Evolutionary conservation across 2,113 vertebrate species (phyloP), one percentile per base, ranked within the genome.

Genomic region (Callithrix jacchus): DNA sequence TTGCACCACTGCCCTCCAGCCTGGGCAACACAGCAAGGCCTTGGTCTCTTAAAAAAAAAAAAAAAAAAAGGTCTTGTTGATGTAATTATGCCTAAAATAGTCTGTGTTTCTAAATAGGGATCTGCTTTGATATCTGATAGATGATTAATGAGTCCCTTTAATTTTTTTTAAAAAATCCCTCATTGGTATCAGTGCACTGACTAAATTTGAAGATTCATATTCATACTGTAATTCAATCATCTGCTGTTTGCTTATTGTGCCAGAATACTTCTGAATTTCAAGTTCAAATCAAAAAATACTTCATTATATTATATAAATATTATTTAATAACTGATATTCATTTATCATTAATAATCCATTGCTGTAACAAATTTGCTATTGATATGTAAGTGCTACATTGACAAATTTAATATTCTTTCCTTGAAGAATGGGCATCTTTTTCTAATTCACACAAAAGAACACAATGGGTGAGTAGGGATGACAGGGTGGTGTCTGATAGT

Each of bases 241-340:
- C 49, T 76, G 11, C 64, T 52, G 16, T 83, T 87, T 49, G 56
- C 30, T 74, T 77, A 66, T 68, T 79, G 20, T 45, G 30, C 56
- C 83, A 96, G 89, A 49, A 52, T 71, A 93, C 12, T 85, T 91
- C 45, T 91, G 71, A 95, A 91, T 95, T 95, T 52, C 25, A 81
- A 56, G 58, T 82, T 95, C 52, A 73, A 87, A 79, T 91, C 35
- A 80, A 47, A 11, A 87, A 80, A 61, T 35, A 85, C 18, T 88
- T 82, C 66, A 47, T 47, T 84, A 76, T 45, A 70, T 13, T 21
- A 9, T 21, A 70, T 35, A 80, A 73, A 86, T 68, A 70, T 70
- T 87, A 89, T 83, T 74, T 77, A 91, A 64, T 27, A 82, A 87
- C 17, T 70, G 82, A 81, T 92, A 90, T 35, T 70, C 61, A 83